Conservation (phyloP, 2,113 vertebrate genomes). For the Phainopepla nitens region DNA sequence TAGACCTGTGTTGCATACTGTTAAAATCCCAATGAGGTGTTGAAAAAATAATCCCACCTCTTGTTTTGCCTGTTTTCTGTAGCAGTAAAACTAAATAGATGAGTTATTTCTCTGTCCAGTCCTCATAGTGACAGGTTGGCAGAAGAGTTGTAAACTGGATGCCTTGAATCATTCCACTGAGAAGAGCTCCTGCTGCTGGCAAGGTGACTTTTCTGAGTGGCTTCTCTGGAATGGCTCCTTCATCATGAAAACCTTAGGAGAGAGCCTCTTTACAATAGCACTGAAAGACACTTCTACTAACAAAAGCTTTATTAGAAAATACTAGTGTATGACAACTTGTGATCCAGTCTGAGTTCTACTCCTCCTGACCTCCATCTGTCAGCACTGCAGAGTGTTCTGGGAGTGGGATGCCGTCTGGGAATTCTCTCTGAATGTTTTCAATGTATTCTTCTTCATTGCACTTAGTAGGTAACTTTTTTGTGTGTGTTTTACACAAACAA, state of each 20-base stretch:
- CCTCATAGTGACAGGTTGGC: neutral
- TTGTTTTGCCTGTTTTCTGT: neutral
- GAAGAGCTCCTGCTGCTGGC: neutral
- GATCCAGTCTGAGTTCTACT: neutral
- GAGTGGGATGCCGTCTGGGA: neutral
- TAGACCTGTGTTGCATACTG: neutral
- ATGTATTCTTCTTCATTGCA: neutral
- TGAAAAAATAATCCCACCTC: neutral
- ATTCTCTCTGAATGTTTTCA: neutral
- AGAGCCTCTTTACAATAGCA: neutral
- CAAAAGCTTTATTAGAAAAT: neutral
- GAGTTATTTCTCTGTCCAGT: neutral
- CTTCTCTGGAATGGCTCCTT: neutral
- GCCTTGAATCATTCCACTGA: neutral
- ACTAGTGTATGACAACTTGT: neutral
- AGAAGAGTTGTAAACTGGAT: neutral
- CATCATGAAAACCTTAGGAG: neutral
- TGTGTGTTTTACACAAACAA: neutral
- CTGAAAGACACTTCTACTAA: neutral
- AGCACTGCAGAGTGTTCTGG: neutral
- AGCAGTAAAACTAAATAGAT: neutral
- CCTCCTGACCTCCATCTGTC: neutral
- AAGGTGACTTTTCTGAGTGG: neutral
- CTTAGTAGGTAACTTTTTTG: neutral
- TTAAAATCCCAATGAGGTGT: neutral